Percentiles rank a stretch among this genome's conserved stretches.
These are phyloP conservation scores for Mustelus asterias DNA, from an alignment of 2,113 vertebrate genomes.

Conservation along the genomic window DNA sequence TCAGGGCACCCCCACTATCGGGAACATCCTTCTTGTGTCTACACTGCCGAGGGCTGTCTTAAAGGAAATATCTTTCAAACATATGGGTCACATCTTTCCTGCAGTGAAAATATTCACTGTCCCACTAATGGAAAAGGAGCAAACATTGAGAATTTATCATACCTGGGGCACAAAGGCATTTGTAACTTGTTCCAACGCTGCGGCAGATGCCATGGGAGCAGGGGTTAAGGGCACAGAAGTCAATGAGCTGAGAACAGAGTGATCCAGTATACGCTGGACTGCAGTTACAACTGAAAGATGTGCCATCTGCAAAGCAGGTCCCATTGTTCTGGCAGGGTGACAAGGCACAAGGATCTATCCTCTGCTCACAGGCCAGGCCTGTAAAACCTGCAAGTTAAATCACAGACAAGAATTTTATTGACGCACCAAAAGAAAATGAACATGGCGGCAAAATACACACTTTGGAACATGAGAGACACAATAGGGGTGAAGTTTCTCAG, in stretches of 20 bases:
- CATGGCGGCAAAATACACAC: not conserved
- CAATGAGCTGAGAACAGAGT: slow-evolving; percentile 78
- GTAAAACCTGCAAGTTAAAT: slow-evolving; percentile 64
- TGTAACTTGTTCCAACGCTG: slow-evolving; percentile 89
- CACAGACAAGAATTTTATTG: not conserved
- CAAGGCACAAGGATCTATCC: slow-evolving; percentile 77
- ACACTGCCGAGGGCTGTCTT: not conserved
- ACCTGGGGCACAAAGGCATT: slow-evolving; percentile 94
- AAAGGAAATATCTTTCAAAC: not conserved
- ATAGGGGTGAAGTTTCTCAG: not conserved
- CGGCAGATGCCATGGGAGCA: slow-evolving; percentile 90
- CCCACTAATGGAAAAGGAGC: not conserved
- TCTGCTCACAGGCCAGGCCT: slow-evolving; percentile 76
- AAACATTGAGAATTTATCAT: slow-evolving; percentile 33
- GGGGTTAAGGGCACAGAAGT: slow-evolving; percentile 92
- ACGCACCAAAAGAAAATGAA: too few relatives aligned
- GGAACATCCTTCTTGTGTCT: too few relatives aligned
- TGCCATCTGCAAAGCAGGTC: slow-evolving; percentile 68
- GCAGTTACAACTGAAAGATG: slow-evolving; percentile 75
- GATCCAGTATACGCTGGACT: slow-evolving; percentile 83
- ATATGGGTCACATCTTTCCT: not conserved
- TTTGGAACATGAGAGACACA: not conserved
- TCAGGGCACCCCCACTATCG: too few relatives aligned
- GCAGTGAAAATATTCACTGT: not conserved
- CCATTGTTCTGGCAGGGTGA: slow-evolving; percentile 89